phyloP scores from a whole-genome alignment of 2,797 vertebrate species.

The Glossophaga mutica region DNA sequence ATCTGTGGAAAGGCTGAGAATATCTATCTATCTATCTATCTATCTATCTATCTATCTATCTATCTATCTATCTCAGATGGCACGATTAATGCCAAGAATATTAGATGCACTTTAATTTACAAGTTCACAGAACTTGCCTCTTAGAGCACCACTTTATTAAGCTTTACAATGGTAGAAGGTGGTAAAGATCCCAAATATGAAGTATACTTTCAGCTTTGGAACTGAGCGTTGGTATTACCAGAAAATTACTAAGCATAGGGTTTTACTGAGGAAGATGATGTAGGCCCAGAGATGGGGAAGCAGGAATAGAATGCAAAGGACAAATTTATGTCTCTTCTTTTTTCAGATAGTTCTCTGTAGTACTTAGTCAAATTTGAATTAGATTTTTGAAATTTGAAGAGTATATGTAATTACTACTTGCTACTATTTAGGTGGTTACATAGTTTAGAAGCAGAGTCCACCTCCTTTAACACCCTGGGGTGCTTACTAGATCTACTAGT shows the following conservation, averaged over 20 bases:
- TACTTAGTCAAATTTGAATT: conserved; percentile 2
- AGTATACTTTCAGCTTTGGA: not conserved
- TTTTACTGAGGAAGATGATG: not conserved
- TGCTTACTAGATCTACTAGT: not conserved
- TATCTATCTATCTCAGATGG: not conserved
- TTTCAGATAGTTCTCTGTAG: not conserved
- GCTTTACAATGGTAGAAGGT: not conserved
- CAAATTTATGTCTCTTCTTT: not conserved
- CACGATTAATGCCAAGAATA: not conserved
- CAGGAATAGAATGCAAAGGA: not conserved
- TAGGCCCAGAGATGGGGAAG: not conserved
- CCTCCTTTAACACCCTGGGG: not conserved
- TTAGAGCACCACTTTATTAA: not conserved
- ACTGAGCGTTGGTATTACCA: not conserved
- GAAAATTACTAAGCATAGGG: not conserved
- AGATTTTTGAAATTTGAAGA: not conserved
- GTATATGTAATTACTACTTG: not conserved
- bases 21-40: not conserved
- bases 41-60: not conserved
- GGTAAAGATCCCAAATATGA: not conserved
- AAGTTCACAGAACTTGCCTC: not conserved
- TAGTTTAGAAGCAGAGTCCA: not conserved
- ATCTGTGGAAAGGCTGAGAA: not conserved
- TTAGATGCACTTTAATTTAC: not conserved
- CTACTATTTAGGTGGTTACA: not conserved